Conservation (phyloP, 2,888 invertebrate species). For the Pinctada fucata region DNA sequence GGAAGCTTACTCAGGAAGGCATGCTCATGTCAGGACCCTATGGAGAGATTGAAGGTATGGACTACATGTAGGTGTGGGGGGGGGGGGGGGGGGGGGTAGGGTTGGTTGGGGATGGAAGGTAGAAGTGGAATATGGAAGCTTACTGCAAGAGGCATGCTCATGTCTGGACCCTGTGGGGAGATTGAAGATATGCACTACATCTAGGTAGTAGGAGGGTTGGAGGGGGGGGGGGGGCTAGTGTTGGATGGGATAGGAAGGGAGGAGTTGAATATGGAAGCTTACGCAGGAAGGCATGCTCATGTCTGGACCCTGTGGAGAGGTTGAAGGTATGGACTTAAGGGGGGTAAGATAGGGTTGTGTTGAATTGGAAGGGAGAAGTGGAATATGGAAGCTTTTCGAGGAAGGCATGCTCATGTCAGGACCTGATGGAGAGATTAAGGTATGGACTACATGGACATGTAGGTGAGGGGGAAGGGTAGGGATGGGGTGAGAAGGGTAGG, state of each 20-base stretch:
- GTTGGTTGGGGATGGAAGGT: too few species aligned
- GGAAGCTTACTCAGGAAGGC: slow-evolving; percentile 87
- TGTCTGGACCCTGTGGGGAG: slow-evolving; percentile 88
- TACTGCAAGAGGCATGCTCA: slow-evolving; percentile 86
- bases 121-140: slow-evolving; percentile 91
- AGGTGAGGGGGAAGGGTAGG: too few species aligned
- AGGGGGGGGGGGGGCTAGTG: too few species aligned
- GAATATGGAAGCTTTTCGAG: slow-evolving; percentile 88
- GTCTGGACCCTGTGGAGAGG: slow-evolving; percentile 88
- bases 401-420: slow-evolving; percentile 86
- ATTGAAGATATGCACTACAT: slow-evolving; percentile 87
- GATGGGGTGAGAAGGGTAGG: too few species aligned
- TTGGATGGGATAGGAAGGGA: too few species aligned
- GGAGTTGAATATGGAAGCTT: slow-evolving; percentile 82
- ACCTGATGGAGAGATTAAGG: slow-evolving; percentile 90
- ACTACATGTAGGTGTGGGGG: too few species aligned
- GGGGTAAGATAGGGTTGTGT: too few species aligned
- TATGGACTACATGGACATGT: slow-evolving; percentile 67
- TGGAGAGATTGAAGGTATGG: slow-evolving; percentile 87
- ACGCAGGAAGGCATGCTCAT: slow-evolving; percentile 86
- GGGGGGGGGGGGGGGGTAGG: too few species aligned
- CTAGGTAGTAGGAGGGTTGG: too few species aligned
- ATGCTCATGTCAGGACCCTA: slow-evolving; percentile 86
- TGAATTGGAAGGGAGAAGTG: slow-evolving; percentile 72
- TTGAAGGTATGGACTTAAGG: slow-evolving; percentile 83